These are phyloP conservation scores for Carassius gibelio DNA, from an alignment of 2,113 vertebrate species.

Conservation along the genomic window DNA sequence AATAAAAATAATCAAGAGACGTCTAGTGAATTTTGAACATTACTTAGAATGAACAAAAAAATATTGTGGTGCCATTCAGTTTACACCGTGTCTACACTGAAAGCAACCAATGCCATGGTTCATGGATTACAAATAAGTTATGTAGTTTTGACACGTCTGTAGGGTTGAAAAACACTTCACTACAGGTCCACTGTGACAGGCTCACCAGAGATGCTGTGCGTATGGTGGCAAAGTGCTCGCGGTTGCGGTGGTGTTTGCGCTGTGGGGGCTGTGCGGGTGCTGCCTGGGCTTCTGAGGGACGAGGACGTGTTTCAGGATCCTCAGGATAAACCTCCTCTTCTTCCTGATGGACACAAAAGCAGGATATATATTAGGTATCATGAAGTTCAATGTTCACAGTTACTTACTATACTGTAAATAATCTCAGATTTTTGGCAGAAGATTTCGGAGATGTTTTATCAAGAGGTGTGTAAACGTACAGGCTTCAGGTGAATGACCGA, in stretches of 20 bases:
- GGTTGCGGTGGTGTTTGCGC: constrained; percentile 91
- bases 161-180: not conserved
- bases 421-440: not conserved
- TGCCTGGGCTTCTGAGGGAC: constrained; percentile 85
- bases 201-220: constrained; percentile 94
- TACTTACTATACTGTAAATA: constrained; percentile 46
- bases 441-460: not conserved
- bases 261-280: constrained; percentile 83
- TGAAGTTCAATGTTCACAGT: not conserved
- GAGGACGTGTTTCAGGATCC: constrained; percentile 82
- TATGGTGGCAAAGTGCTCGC: constrained; percentile 98
- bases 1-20: not conserved
- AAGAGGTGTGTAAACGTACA: constrained; percentile 70
- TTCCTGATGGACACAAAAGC: constrained; percentile 65
- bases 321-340: constrained; percentile 86
- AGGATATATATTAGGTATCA: not conserved
- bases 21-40: not conserved
- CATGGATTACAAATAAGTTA: not conserved
- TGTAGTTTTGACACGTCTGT: not conserved
- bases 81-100: not conserved
- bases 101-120: not conserved
- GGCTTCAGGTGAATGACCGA: constrained; percentile 96
- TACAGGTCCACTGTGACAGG: not conserved
- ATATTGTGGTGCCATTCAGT: not conserved
- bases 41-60: not conserved